Conservation (phyloP, 2,888 invertebrate species). For the Napeogenes sylphis region DNA sequence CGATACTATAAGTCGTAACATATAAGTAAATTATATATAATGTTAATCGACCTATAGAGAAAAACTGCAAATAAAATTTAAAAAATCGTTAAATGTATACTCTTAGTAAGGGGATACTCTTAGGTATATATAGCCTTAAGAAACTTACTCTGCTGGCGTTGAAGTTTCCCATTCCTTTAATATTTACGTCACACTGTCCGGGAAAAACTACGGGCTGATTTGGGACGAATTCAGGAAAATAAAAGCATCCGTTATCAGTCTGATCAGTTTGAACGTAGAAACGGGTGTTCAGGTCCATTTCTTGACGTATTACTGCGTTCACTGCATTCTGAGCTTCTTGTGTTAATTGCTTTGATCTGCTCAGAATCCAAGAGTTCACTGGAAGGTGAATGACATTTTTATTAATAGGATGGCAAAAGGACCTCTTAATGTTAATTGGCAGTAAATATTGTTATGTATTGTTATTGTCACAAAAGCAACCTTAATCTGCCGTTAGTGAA, state of each 20-base stretch:
- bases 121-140: no score
- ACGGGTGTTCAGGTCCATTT: conserved; percentile 41
- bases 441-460: background rate
- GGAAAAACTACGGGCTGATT: conserved; percentile 36
- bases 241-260: conserved; percentile 51
- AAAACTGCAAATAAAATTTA: no score
- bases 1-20: no score
- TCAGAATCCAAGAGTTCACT: conserved; percentile 67
- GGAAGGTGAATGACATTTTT: conserved; percentile 21
- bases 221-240: conserved; percentile 48
- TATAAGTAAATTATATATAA: no score
- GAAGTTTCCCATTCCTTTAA: conserved; percentile 28
- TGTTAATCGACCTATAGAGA: no score
- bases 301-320: conserved; percentile 36
- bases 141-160: conserved; percentile 45
- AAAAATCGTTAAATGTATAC: no score
- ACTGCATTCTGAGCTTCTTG: conserved; percentile 27
- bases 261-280: conserved; percentile 47
- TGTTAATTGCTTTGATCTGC: conserved; percentile 45
- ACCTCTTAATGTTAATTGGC: no score
- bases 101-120: no score
- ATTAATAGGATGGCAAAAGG: no score
- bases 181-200: conserved; percentile 30
- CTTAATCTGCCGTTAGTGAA: no score
- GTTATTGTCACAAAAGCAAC: background rate